Conservation (phyloP, 2,888 invertebrate species). For the Vesta saturnalis region DNA sequence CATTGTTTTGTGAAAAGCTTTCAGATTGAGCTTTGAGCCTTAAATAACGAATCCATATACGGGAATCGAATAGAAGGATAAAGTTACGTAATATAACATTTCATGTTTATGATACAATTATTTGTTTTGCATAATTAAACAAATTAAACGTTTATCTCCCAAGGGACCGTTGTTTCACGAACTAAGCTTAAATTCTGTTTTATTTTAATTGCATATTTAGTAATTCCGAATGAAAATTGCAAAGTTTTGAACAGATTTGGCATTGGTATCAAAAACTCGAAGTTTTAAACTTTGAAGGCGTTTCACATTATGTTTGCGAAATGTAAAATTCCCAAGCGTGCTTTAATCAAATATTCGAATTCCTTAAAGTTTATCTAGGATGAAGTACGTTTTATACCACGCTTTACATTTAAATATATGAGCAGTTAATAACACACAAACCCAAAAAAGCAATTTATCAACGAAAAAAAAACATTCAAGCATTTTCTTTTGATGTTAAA, state of each 20-base stretch:
- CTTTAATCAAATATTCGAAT: background rate
- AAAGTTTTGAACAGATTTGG: background rate
- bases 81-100: too few species aligned
- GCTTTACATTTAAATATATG: background rate
- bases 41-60: too few species aligned
- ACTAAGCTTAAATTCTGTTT: background rate
- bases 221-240: background rate
- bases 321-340: background rate
- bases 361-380: constrained; percentile 1
- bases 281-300: background rate
- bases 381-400: background rate
- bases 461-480: too few species aligned
- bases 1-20: too few species aligned
- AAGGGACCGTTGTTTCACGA: background rate
- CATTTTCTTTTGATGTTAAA: background rate
- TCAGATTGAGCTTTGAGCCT: too few species aligned
- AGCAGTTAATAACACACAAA: background rate
- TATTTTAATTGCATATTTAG: background rate
- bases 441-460: background rate
- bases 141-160: background rate
- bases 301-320: background rate
- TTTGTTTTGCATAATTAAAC: background rate
- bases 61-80: too few species aligned
- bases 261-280: background rate
- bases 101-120: too few species aligned